Evolutionary conservation across 2,888 invertebrate species (phyloP).

Genomic region (Apeira syringaria): DNA sequence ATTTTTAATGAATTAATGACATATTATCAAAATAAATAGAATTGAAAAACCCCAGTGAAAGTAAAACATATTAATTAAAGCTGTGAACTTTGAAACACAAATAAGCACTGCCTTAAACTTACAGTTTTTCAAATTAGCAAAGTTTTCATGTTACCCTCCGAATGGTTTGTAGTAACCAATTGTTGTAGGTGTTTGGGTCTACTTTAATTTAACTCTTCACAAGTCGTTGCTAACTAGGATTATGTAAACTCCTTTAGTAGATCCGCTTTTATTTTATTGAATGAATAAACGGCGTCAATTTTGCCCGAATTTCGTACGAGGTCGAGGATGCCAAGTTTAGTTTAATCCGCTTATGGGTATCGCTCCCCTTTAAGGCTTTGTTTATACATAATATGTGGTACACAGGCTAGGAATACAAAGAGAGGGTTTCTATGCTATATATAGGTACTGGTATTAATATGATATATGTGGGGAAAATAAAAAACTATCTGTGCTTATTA

Average conservation of each 20-base stretch:
- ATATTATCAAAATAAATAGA: no score
- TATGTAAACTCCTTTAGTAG: conserved; percentile 39
- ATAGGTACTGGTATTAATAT: no score
- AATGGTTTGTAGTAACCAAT: conserved; percentile 28
- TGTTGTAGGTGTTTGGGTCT: conserved; percentile 20
- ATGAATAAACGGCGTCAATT: conserved; percentile 33
- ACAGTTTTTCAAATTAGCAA: conserved; percentile 38
- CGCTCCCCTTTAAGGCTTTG: background rate
- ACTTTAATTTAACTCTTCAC: conserved; percentile 11
- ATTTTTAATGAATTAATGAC: no score
- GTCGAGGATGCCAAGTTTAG: conserved; percentile 4
- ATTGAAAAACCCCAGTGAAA: no score
- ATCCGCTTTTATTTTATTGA: conserved; percentile 35
- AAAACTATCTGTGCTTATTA: no score
- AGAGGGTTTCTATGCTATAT: no score
- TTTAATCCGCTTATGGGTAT: conserved; percentile 8
- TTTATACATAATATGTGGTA: no score
- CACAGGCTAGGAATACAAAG: no score
- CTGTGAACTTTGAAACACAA: background rate
- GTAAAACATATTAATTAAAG: background rate
- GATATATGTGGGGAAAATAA: no score
- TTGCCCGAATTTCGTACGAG: conserved; percentile 15
- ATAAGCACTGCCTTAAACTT: conserved; percentile 32
- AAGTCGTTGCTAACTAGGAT: conserved; percentile 23
- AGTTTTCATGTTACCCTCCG: conserved; percentile 32